A percentile compares a stretch with the other conserved stretches of the same genome.
phyloP scores from a whole-genome alignment of 2,113 vertebrate species.

The Melospiza melodia region DNA sequence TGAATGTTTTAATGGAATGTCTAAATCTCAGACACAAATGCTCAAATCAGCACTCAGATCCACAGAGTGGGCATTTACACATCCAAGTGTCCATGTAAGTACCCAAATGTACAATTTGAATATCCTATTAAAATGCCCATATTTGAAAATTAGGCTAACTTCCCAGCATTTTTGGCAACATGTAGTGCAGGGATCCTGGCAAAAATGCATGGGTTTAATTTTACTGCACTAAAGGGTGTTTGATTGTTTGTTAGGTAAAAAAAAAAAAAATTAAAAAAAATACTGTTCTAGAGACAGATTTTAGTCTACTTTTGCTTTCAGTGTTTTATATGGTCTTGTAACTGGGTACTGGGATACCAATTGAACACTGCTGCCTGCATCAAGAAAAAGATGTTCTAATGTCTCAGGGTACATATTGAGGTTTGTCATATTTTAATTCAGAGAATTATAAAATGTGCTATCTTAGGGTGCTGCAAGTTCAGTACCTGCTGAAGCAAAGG shows the following conservation, averaged over 20 bases:
- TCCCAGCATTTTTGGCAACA: constrained; percentile 17
- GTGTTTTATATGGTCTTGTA: background rate
- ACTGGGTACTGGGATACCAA: background rate
- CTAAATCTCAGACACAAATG: background rate
- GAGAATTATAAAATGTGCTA: constrained; percentile 14
- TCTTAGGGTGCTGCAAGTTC: background rate
- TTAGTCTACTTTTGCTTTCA: background rate
- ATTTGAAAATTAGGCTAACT: constrained; percentile 51
- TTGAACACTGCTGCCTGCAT: background rate
- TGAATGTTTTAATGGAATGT: constrained; percentile 9
- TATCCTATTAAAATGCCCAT: background rate
- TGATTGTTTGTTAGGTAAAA: background rate
- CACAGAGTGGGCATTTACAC: constrained; percentile 8
- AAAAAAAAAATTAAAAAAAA: too few species aligned
- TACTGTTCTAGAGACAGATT: background rate
- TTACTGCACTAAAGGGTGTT: background rate
- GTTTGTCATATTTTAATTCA: background rate
- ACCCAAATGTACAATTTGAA: constrained; percentile 17
- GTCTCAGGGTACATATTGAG: background rate
- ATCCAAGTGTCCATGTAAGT: constrained; percentile 8
- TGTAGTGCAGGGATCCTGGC: background rate
- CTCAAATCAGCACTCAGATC: constrained; percentile 20
- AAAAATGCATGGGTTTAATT: constrained; percentile 13
- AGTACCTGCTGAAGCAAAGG: constrained; percentile 28
- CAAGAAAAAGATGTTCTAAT: background rate